A percentile compares a stretch with the other conserved stretches of the same genome.
phyloP scores from a whole-genome alignment of 2,797 vertebrate species.

The Chelon labrosus region DNA sequence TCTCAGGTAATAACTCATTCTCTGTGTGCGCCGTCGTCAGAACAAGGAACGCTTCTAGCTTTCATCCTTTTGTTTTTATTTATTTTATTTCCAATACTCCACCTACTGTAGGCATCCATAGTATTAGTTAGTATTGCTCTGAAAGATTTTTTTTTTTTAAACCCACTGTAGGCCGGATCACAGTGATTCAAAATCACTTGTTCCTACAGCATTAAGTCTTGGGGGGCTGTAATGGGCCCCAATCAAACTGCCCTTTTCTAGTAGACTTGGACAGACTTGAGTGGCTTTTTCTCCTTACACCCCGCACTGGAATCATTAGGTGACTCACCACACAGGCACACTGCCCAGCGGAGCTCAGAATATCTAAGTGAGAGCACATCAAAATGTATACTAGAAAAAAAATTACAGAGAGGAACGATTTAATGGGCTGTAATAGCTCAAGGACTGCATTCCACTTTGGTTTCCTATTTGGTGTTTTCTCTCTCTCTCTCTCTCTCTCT shows the following conservation, averaged over 20 bases:
- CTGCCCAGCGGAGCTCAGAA: conserved; percentile 60
- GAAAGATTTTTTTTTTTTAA: conserved; percentile 13
- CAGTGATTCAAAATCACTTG: conserved; percentile 29
- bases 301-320: conserved; percentile 75
- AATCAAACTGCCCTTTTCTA: conserved; percentile 53
- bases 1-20: conserved; percentile 76
- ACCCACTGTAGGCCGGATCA: conserved; percentile 9
- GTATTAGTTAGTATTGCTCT: conserved; percentile 3
- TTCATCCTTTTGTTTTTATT: conserved; percentile 25
- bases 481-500: conserved; percentile 9
- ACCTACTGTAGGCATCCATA: conserved; percentile 1
- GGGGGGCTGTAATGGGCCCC: conserved; percentile 41
- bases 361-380: conserved; percentile 68
- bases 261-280: conserved; percentile 58
- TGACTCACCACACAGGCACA: conserved; percentile 71
- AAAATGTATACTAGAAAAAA: conserved; percentile 59
- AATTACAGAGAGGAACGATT: conserved; percentile 51
- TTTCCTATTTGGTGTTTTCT: conserved; percentile 10
- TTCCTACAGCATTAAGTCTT: conserved; percentile 20
- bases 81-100: conserved; percentile 2
- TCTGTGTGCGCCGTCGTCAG: conserved; percentile 17
- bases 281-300: conserved; percentile 60
- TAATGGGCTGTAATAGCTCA: conserved; percentile 56
- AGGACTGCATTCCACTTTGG: conserved; percentile 30
- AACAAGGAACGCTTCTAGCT: conserved; percentile 17